Conservation (phyloP, 1,140 invertebrate species). For the Cylas formicarius region DNA sequence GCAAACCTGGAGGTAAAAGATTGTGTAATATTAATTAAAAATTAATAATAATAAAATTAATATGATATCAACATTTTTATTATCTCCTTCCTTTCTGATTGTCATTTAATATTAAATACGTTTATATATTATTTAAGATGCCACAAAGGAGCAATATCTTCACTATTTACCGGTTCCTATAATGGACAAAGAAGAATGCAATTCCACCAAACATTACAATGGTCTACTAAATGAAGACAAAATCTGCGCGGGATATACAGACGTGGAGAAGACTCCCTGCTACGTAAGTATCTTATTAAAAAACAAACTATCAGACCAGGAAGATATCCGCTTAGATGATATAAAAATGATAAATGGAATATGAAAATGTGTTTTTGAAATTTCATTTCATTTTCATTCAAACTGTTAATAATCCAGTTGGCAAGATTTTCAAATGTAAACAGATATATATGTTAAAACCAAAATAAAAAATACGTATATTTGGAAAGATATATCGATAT, state of each 20-base stretch:
- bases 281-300: constrained; percentile 45
- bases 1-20: constrained; percentile 42
- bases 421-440: too few species aligned
- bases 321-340: background rate
- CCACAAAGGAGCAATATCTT: constrained; percentile 47
- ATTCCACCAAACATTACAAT: constrained; percentile 54
- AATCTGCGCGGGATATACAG: constrained; percentile 53
- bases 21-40: too few species aligned
- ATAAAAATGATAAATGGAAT: background rate
- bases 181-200: constrained; percentile 49
- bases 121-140: constrained; percentile 38
- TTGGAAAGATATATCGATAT: too few species aligned
- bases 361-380: background rate
- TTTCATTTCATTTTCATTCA: constrained; percentile 1
- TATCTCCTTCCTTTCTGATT: background rate
- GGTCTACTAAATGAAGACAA: constrained; percentile 49
- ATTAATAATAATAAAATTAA: too few species aligned
- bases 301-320: background rate
- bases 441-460: too few species aligned
- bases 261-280: constrained; percentile 50
- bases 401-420: background rate
- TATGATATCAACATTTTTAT: too few species aligned
- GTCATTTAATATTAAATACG: background rate
- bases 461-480: too few species aligned
- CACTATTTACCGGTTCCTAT: constrained; percentile 51